Percentiles rank a stretch among this genome's conserved stretches.
Conservation (phyloP, 2,888 invertebrate genomes). For the Slavum lentiscoides region DNA sequence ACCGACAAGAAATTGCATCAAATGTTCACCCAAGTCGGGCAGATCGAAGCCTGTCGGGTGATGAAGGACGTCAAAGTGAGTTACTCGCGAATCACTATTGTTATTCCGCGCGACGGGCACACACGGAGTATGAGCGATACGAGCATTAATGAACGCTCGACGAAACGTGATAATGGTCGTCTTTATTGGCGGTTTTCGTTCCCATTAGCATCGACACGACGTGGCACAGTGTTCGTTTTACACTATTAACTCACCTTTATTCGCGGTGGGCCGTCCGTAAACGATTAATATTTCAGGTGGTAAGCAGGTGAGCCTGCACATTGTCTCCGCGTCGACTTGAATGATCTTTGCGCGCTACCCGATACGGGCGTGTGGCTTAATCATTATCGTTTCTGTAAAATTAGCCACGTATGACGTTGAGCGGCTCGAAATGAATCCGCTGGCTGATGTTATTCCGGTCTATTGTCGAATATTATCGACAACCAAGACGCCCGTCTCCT, state of each 20-base stretch:
- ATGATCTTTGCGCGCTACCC: too few relatives aligned
- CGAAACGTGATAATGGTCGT: background rate
- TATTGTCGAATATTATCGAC: too few relatives aligned
- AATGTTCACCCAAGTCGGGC: conserved; percentile 85
- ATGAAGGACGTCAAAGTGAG: conserved; percentile 85
- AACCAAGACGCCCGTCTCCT: too few relatives aligned
- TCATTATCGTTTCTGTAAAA: too few relatives aligned
- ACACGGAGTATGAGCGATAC: background rate
- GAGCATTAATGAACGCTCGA: background rate
- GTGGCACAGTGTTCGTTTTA: background rate
- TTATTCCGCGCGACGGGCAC: background rate
- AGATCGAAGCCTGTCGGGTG: conserved; percentile 86
- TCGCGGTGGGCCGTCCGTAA: background rate
- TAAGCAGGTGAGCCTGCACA: too few relatives aligned
- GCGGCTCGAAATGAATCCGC: too few relatives aligned
- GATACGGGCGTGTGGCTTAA: too few relatives aligned
- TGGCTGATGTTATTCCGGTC: too few relatives aligned
- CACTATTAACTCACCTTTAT: too few relatives aligned
- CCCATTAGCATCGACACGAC: background rate
- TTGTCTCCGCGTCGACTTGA: too few relatives aligned
- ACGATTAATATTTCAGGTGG: too few relatives aligned
- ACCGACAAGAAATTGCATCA: conserved; percentile 87
- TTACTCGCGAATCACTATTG: background rate
- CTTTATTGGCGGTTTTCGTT: background rate
- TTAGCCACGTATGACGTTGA: too few relatives aligned